Base-by-base conservation (phyloP, 30 jellyfish, hydroid and myxozoan genomes). In the Catostylus mosaicus region DNA sequence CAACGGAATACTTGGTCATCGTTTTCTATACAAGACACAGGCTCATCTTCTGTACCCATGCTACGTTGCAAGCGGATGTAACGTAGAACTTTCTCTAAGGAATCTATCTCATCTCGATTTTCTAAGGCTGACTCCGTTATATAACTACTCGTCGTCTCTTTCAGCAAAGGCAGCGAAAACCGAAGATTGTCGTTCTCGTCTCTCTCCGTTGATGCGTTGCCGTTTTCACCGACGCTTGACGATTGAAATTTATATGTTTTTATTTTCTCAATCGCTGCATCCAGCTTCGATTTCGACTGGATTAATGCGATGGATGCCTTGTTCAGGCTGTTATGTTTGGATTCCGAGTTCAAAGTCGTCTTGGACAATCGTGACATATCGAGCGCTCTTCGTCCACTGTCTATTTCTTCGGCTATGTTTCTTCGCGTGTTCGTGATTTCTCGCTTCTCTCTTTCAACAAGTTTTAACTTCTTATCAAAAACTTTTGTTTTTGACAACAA, bases 241-340 rank as follows among this genome's bases (percentile, higher is more conserved):
- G 32, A 34, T 1, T 45, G n/a, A 4, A 56, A 50, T 23, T 30
- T 19, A 38, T 47, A 76, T 9, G 26, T 31, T 27, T 40, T 76
- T 22, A 78, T 78, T 59, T 76, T 76, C 67, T 76, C 88, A 23
- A 76, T 29, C 66, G 59, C 88, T 2, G 56, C 67, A 50, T 38
- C 36, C 24, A 76, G 67, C 69, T 12, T 30, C 10, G 14, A 24
- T 52, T 76, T 76, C 19, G 88, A 57, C 57, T 76, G 78, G 11
- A 20, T 26, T 26, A 76, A 37, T 8, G 88, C 75, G 6, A 60
- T 1, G 6, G 88, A 76, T 12, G 47, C 67, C 36, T 38, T 35
- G 30, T 40, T 54, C 47, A 46, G 19, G 29, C 48, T n/a, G 26
- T 2, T 52, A 18, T 23, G 14, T 62, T 54, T 50, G 18, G 34